Percentiles rank a stretch among this genome's conserved stretches.
Conservation (phyloP, 2,113 vertebrate genomes). For the Procavia capensis region DNA sequence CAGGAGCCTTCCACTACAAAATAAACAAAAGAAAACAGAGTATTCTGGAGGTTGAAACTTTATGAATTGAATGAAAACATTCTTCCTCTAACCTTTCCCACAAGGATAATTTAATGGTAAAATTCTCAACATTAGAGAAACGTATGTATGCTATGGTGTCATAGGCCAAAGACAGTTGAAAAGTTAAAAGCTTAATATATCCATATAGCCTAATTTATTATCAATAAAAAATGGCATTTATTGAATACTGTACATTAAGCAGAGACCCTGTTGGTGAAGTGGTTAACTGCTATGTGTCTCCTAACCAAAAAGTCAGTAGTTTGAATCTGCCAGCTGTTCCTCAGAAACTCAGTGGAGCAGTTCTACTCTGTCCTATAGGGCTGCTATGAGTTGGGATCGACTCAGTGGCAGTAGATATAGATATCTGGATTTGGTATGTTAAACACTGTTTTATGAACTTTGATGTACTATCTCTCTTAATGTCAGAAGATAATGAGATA, state of each 20-base stretch:
- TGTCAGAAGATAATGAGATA: neutral
- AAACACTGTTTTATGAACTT: neutral
- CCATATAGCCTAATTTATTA: neutral
- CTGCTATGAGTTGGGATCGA: too few relatives aligned
- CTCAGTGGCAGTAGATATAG: too few relatives aligned
- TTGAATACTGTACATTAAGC: neutral
- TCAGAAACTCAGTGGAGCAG: too few relatives aligned
- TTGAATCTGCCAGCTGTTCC: too few relatives aligned
- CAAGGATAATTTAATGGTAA: neutral
- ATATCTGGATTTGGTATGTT: too few relatives aligned
- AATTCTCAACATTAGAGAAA: constrained; percentile 1
- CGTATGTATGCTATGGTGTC: neutral
- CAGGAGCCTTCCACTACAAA: neutral
- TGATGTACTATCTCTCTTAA: neutral
- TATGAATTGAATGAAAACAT: neutral
- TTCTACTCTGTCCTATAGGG: too few relatives aligned
- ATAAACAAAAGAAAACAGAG: constrained; percentile 15
- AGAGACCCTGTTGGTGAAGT: too few relatives aligned
- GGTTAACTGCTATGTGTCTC: too few relatives aligned
- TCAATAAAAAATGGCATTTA: neutral
- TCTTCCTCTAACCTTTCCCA: neutral
- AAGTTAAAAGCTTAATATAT: constrained; percentile 16
- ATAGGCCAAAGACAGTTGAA: constrained; percentile 16
- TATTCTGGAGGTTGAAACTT: neutral
- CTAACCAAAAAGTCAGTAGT: too few relatives aligned